Conservation (phyloP, 2,113 vertebrate genomes). For the Urocitellus parryii region DNA sequence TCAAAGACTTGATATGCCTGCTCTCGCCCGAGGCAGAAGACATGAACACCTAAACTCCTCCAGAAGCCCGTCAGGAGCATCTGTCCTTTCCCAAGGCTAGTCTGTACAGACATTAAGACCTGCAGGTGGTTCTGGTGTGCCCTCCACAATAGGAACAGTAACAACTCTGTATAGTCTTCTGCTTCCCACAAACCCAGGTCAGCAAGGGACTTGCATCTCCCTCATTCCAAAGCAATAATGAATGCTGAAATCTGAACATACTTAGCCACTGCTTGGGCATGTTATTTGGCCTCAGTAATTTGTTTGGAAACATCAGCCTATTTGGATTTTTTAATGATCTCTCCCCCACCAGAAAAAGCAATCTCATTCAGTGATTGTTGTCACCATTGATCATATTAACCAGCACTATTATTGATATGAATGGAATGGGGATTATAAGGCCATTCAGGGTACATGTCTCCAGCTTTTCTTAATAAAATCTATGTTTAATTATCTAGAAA, state of each 20-base stretch:
- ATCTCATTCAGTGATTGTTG: neutral
- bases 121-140: neutral
- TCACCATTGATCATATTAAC: neutral
- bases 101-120: too few relatives aligned
- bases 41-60: neutral
- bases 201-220: neutral
- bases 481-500: slow-evolving; percentile 1
- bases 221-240: neutral
- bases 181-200: neutral
- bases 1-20: neutral
- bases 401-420: neutral
- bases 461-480: neutral
- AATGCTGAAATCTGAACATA: neutral
- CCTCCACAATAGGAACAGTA: neutral
- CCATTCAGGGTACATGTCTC: neutral
- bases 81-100: neutral
- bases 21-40: neutral
- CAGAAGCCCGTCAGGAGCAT: neutral
- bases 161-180: neutral
- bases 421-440: neutral
- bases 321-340: neutral
- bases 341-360: neutral
- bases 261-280: neutral
- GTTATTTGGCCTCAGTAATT: neutral
- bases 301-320: neutral